A percentile compares a stretch with the other conserved stretches of the same genome.
phyloP scores from a whole-genome alignment of 2,888 invertebrate genomes.

The Litoditis marina region DNA sequence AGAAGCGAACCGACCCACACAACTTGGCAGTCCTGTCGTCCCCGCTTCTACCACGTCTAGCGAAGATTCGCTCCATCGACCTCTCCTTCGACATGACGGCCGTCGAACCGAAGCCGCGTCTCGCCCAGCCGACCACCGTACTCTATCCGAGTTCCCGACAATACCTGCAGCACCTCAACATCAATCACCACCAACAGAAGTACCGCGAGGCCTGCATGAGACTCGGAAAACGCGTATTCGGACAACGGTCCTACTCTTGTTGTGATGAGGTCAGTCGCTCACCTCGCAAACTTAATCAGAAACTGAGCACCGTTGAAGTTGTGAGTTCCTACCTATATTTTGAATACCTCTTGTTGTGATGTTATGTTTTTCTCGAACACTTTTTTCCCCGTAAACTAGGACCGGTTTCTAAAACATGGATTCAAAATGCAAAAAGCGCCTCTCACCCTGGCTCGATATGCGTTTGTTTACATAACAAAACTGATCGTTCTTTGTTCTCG shows the following conservation, averaged over 20 bases:
- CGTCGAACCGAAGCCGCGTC: background rate
- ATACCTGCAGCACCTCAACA: background rate
- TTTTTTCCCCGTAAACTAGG: no score
- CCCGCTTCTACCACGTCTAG: background rate
- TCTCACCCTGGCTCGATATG: no score
- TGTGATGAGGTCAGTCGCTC: background rate
- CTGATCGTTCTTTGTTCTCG: no score
- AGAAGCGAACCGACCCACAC: no score
- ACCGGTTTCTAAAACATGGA: no score
- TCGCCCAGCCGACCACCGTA: background rate
- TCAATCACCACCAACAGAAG: background rate
- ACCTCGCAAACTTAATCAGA: no score
- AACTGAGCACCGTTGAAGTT: no score
- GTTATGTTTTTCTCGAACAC: no score
- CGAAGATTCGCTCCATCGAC: slow-evolving; percentile 1
- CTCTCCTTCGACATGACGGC: background rate
- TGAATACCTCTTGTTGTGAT: no score
- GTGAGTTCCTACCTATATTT: no score
- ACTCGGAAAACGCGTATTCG: background rate
- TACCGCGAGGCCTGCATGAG: background rate
- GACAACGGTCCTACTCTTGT: background rate
- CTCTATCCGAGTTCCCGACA: background rate
- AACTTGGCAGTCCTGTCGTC: slow-evolving; percentile 2
- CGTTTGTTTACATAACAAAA: no score
- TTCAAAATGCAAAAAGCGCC: no score